A percentile compares a stretch with the other conserved stretches of the same genome.
Conservation (phyloP, 2,888 invertebrate genomes). For the Pristionchus mayeri region DNA sequence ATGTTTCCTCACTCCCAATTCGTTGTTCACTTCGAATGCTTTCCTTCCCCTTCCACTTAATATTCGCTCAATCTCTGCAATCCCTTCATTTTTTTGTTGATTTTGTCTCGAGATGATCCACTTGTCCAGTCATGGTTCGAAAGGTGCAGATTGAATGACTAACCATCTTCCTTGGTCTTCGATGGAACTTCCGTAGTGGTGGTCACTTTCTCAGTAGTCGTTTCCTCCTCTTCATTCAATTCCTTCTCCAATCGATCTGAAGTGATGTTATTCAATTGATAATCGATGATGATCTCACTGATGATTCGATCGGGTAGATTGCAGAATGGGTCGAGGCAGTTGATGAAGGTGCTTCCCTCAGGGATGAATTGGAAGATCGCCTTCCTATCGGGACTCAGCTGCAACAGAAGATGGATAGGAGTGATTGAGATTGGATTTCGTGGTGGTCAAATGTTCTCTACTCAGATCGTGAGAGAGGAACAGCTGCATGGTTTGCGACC, state of each 20-base stretch:
- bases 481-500: too few species aligned
- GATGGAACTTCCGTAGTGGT: not conserved
- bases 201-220: not conserved
- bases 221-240: conserved; percentile 41
- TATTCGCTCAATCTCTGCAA: conserved; percentile 22
- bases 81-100: not conserved
- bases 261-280: not conserved
- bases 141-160: not conserved
- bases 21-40: conserved; percentile 19
- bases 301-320: conserved; percentile 13
- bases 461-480: too few species aligned
- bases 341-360: not conserved
- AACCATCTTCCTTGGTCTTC: conserved; percentile 4
- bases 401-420: too few species aligned
- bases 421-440: too few species aligned
- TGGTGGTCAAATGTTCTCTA: too few species aligned
- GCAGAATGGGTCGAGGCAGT: conserved; percentile 32
- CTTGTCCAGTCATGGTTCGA: not conserved
- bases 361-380: conserved; percentile 20
- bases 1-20: conserved; percentile 25
- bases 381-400: conserved; percentile 13
- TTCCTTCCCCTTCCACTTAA: conserved; percentile 36
- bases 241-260: conserved; percentile 29
- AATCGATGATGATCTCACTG: not conserved
- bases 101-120: not conserved